Percentiles rank a stretch among this genome's conserved stretches.
Evolutionary conservation across 2,113 vertebrate genomes (phyloP).

Genomic region (Zosterops borbonicus): DNA sequence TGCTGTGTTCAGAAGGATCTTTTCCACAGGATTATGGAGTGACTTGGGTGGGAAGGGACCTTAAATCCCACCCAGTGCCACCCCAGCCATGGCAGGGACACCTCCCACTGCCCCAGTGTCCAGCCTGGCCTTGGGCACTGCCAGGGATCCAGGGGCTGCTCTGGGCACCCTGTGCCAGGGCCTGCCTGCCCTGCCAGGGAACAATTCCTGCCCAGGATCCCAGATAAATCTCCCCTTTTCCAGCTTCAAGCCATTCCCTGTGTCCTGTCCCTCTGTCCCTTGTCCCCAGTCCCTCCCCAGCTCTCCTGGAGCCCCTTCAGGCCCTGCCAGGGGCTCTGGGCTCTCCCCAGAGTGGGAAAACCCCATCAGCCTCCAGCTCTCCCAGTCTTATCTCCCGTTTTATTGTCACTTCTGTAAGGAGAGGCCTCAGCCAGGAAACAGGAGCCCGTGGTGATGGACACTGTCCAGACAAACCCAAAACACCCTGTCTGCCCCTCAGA

Average conservation of each 20-base stretch:
- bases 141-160: not conserved
- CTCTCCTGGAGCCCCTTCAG: not conserved
- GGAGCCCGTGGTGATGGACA: not conserved
- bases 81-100: not conserved
- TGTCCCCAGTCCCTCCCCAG: not conserved
- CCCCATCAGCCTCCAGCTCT: fast-evolving
- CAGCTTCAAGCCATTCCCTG: not conserved
- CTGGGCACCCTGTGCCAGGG: too few species aligned
- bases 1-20: fast-evolving
- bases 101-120: not conserved
- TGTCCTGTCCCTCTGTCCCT: fast-evolving
- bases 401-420: not conserved
- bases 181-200: too few species aligned
- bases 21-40: not conserved
- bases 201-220: not conserved
- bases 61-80: fast-evolving
- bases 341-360: not conserved
- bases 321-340: not conserved
- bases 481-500: not conserved
- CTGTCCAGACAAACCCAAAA: not conserved
- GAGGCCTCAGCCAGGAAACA: not conserved
- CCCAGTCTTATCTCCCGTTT: not conserved
- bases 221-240: not conserved
- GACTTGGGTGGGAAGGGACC: not conserved
- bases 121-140: not conserved